These are phyloP conservation scores for Glossophaga mutica DNA, from an alignment of 2,797 vertebrate species.

Conservation along the genomic window DNA sequence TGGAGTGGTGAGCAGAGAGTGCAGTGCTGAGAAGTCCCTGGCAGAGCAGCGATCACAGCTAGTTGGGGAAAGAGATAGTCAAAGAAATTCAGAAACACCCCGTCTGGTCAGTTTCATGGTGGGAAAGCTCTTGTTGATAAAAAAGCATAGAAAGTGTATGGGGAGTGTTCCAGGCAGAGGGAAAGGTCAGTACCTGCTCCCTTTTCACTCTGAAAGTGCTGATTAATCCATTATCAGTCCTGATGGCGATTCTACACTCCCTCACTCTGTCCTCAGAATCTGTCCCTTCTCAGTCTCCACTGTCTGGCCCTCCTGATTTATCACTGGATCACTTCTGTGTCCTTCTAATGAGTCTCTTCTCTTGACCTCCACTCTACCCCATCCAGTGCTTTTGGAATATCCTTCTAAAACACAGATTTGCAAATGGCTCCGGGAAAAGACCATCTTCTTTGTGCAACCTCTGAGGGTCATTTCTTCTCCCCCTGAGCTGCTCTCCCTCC, in stretches of 20 bases:
- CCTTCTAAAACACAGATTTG: not conserved
- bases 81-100: too few species aligned
- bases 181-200: not conserved
- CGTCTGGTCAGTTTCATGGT: not conserved
- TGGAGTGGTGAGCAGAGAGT: not conserved
- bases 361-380: not conserved
- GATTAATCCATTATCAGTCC: not conserved
- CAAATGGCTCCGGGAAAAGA: not conserved
- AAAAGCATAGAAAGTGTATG: too few species aligned
- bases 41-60: not conserved
- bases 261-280: not conserved
- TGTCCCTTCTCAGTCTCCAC: not conserved
- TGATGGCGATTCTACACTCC: not conserved
- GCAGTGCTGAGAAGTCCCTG: not conserved
- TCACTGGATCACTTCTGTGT: not conserved
- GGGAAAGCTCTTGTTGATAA: not conserved
- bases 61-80: not conserved
- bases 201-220: not conserved
- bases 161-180: not conserved
- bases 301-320: not conserved
- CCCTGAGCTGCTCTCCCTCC: accelerated
- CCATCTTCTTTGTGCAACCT: not conserved
- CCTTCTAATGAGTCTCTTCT: not conserved
- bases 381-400: not conserved
- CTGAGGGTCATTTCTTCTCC: not conserved